Evolutionary conservation across 2,113 vertebrate genomes (phyloP).

Genomic region (Picathartes gymnocephalus): DNA sequence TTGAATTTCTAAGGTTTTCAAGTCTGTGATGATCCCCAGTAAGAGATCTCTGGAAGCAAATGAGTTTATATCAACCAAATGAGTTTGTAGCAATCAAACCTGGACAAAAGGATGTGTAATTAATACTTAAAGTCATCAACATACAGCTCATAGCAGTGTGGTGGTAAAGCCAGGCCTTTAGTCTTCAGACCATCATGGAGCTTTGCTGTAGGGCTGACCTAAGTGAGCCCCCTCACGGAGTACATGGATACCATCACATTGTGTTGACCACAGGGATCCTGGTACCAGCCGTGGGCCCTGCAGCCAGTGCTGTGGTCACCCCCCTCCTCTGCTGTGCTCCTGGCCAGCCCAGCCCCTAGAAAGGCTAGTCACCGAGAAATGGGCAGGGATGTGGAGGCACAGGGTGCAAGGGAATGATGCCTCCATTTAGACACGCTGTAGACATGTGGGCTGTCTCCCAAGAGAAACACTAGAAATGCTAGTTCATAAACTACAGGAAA

Average conservation of each 20-base stretch:
- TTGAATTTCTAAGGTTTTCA: not conserved
- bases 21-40: not conserved
- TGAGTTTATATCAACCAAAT: not conserved
- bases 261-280: not conserved
- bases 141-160: not conserved
- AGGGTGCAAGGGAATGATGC: not conserved
- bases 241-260: not conserved
- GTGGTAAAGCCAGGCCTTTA: not conserved
- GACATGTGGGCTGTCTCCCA: rapidly evolving
- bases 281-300: not conserved
- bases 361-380: not conserved
- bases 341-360: rapidly evolving
- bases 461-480: not conserved
- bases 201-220: not conserved
- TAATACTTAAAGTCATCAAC: not conserved
- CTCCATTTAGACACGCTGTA: not conserved
- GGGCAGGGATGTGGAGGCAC: not conserved
- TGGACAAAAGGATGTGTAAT: not conserved
- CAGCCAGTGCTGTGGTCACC: not conserved
- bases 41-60: not conserved
- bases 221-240: not conserved
- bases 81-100: not conserved
- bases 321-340: not conserved
- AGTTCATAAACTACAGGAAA: not conserved
- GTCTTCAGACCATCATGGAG: not conserved